Evolutionary conservation across 1,140 invertebrate genomes (phyloP).

Genomic region (Hirudo medicinalis): DNA sequence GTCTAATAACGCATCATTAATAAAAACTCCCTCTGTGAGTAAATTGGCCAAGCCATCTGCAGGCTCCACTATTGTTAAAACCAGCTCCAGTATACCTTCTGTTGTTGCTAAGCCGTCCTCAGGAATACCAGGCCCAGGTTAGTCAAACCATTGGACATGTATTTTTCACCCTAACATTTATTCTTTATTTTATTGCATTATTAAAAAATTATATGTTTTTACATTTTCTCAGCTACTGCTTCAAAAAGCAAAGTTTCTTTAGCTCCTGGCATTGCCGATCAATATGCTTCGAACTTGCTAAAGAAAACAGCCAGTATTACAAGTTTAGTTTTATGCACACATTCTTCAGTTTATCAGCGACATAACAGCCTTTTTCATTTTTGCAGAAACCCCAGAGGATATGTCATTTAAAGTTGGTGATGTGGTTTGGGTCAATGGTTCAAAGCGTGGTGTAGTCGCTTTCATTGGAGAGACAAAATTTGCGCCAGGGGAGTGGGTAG

Average conservation of each 20-base stretch:
- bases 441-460: conserved; percentile 80
- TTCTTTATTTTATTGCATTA: not conserved
- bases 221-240: not conserved
- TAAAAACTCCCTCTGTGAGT: too few species aligned
- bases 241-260: conserved; percentile 4
- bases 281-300: conserved; percentile 35
- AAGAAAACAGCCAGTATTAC: conserved; percentile 24
- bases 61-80: too few species aligned
- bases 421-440: conserved; percentile 82
- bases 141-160: not conserved
- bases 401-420: conserved; percentile 79
- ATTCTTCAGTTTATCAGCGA: not conserved
- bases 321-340: not conserved
- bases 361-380: too few species aligned
- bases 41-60: too few species aligned
- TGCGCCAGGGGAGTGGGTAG: conserved; percentile 41
- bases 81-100: too few species aligned
- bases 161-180: not conserved
- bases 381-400: too few species aligned
- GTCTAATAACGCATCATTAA: too few species aligned
- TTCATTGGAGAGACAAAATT: conserved; percentile 83
- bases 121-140: too few species aligned
- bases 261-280: conserved; percentile 24
- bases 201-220: too few species aligned
- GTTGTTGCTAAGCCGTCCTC: too few species aligned